phyloP scores from a whole-genome alignment of 2,888 invertebrate species.

The Sinohyriopsis cumingii region DNA sequence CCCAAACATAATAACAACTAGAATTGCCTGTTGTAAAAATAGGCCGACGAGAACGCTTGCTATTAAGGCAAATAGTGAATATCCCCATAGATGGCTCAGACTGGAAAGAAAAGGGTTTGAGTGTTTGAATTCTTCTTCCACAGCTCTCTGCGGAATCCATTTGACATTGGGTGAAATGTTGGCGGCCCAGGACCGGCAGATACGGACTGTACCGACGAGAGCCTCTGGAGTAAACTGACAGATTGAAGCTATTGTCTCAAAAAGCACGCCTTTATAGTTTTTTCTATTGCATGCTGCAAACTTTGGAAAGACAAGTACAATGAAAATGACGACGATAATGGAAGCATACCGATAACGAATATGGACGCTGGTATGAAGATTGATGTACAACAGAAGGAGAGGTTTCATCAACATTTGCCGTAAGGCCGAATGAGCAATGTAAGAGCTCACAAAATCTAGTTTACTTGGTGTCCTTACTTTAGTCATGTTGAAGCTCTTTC shows the following conservation, averaged over 20 bases:
- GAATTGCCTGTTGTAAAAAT: slow-evolving; percentile 25
- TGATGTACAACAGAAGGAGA: slow-evolving; percentile 39
- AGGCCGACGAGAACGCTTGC: slow-evolving; percentile 33
- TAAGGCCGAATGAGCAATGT: slow-evolving; percentile 50
- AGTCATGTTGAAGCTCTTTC: slow-evolving; percentile 53
- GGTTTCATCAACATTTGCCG: slow-evolving; percentile 60
- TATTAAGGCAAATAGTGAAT: slow-evolving; percentile 36
- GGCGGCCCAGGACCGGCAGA: slow-evolving; percentile 45
- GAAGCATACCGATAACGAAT: slow-evolving; percentile 44
- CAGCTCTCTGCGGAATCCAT: slow-evolving; percentile 54
- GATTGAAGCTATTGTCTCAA: slow-evolving; percentile 52
- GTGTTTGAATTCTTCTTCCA: slow-evolving; percentile 51
- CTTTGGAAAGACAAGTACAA: slow-evolving; percentile 53
- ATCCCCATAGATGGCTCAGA: slow-evolving; percentile 50
- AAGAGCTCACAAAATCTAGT: slow-evolving; percentile 52
- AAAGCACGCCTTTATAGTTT: slow-evolving; percentile 41
- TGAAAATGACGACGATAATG: slow-evolving; percentile 46
- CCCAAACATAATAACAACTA: slow-evolving; percentile 37
- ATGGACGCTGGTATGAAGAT: slow-evolving; percentile 42
- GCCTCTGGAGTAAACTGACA: slow-evolving; percentile 57
- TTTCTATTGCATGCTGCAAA: slow-evolving; percentile 44
- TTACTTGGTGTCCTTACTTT: slow-evolving; percentile 56
- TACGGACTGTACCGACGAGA: slow-evolving; percentile 50
- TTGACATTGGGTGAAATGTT: slow-evolving; percentile 42
- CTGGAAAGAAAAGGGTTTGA: slow-evolving; percentile 53